Conservation (phyloP, 2,113 vertebrate species). For the Myanophis thanlyinensis region DNA sequence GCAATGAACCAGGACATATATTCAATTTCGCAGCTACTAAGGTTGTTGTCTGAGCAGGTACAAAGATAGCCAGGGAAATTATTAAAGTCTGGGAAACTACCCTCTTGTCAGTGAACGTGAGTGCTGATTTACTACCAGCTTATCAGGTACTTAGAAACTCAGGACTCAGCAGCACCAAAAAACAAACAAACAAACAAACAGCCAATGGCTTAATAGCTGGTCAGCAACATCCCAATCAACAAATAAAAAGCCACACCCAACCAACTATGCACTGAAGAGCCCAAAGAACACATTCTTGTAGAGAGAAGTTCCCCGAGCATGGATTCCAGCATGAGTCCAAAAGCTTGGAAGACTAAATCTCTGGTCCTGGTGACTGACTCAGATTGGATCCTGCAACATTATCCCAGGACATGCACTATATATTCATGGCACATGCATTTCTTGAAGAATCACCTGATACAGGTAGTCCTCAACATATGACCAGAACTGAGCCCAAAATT, state of each 20-base stretch:
- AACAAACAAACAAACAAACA: too few relatives aligned
- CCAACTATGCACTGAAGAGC: background rate
- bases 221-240: background rate
- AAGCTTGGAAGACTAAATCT: too few relatives aligned
- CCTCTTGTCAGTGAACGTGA: background rate
- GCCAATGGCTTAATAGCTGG: background rate
- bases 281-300: background rate
- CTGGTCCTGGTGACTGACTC: too few relatives aligned
- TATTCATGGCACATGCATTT: background rate
- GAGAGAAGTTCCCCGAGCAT: background rate
- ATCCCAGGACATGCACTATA: background rate
- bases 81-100: background rate
- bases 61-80: background rate
- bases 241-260: background rate
- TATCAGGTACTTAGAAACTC: background rate
- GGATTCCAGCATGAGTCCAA: background rate
- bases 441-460: background rate
- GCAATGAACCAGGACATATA: background rate
- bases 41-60: background rate
- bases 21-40: background rate
- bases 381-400: background rate
- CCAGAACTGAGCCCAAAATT: background rate
- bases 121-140: too few relatives aligned
- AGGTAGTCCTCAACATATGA: background rate
- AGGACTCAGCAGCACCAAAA: background rate